Evolutionary conservation across 2,113 vertebrate species (phyloP).

Genomic region (Podarcis cretensis): DNA sequence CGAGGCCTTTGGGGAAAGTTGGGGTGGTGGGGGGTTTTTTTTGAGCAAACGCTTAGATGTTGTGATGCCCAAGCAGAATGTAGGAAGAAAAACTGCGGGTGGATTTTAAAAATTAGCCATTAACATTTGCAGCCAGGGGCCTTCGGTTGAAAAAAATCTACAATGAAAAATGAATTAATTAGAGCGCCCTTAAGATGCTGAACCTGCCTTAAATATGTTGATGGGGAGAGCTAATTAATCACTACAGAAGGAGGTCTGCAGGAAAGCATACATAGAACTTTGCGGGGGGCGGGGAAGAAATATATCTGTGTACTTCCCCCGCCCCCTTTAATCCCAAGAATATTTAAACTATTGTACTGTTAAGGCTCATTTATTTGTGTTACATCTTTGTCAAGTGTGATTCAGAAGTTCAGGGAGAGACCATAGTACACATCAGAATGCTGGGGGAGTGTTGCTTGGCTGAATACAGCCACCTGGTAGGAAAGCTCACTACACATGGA

Average conservation of each 20-base stretch:
- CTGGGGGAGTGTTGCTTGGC: not conserved
- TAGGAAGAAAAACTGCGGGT: conserved; percentile 72
- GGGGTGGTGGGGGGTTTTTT: conserved; percentile 11
- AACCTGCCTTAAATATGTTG: conserved; percentile 75
- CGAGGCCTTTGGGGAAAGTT: conserved; percentile 62
- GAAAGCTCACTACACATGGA: not conserved
- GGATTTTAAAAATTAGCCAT: conserved; percentile 73
- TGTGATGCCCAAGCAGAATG: conserved; percentile 70
- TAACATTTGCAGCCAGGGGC: conserved; percentile 72
- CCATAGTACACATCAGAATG: not conserved
- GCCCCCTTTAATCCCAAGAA: conserved; percentile 23
- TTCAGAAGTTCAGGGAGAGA: not conserved
- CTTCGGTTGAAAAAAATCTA: conserved; percentile 73
- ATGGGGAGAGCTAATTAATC: conserved; percentile 81
- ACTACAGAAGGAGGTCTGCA: conserved; percentile 70
- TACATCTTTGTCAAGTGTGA: conserved; percentile 8
- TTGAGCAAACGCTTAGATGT: conserved; percentile 66
- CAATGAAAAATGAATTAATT: conserved; percentile 82
- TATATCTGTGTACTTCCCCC: conserved; percentile 27
- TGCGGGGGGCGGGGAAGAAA: not conserved
- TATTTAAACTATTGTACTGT: conserved; percentile 3
- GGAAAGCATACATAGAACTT: conserved; percentile 47
- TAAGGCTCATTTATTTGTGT: conserved; percentile 29
- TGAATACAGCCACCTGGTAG: not conserved
- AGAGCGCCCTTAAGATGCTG: conserved; percentile 74